Conservation (phyloP, 2,797 vertebrate genomes). For the Salarias fasciatus region DNA sequence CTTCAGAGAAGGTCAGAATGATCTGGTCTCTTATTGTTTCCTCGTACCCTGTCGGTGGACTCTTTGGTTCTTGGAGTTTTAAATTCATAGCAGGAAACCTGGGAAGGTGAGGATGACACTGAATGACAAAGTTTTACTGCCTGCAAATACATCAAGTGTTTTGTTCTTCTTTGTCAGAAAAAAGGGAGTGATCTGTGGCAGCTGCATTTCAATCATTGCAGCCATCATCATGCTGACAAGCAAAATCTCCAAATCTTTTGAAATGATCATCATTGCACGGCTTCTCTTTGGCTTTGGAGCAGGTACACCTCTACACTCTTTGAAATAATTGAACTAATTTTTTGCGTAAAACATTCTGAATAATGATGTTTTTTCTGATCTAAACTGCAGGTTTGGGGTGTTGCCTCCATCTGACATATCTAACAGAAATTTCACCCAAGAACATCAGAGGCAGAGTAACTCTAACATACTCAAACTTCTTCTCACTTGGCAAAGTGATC, state of each 20-base stretch:
- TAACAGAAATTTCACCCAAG: constrained; percentile 84
- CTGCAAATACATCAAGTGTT: too few relatives aligned
- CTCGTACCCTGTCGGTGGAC: constrained; percentile 79
- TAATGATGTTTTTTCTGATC: background rate
- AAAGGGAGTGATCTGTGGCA: constrained; percentile 79
- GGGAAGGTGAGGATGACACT: constrained; percentile 80
- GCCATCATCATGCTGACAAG: constrained; percentile 84
- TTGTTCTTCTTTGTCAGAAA: constrained; percentile 43
- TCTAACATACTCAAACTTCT: constrained; percentile 70
- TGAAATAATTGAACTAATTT: background rate
- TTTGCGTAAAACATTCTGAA: too few relatives aligned
- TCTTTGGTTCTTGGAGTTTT: constrained; percentile 58
- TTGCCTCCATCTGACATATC: constrained; percentile 79
- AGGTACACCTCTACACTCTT: constrained; percentile 73
- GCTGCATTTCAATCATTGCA: too few relatives aligned
- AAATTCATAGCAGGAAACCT: constrained; percentile 72
- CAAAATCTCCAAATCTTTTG: constrained; percentile 79
- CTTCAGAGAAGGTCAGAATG: too few relatives aligned
- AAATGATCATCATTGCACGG: constrained; percentile 87
- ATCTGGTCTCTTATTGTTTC: constrained; percentile 87
- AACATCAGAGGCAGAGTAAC: constrained; percentile 80
- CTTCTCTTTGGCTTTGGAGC: constrained; percentile 78
- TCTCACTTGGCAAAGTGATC: constrained; percentile 76
- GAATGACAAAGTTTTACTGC: too few relatives aligned
- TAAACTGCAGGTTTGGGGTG: constrained; percentile 73